Evolutionary conservation across 92 coral and sea anemone genomes (phyloP).

Genomic region (Actinostola sp.): DNA sequence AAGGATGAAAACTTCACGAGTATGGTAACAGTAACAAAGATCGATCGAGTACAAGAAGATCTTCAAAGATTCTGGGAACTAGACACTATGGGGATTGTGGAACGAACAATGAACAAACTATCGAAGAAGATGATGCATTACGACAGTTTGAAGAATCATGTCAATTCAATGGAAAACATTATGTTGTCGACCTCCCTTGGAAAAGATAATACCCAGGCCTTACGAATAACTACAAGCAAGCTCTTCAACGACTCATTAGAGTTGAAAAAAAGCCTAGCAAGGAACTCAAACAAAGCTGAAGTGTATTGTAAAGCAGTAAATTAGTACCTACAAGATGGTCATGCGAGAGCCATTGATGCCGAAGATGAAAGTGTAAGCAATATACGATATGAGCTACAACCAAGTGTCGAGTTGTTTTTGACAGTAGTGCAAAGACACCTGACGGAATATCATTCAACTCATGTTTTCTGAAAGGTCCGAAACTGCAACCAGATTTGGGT

Average conservation of each 20-base stretch:
- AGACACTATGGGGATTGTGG: too few species aligned
- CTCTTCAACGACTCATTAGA: conserved; percentile 28
- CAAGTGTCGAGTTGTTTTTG: conserved; percentile 45
- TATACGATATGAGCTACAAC: conserved; percentile 40
- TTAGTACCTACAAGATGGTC: conserved; percentile 15
- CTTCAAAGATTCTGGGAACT: too few species aligned
- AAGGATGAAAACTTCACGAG: neutral
- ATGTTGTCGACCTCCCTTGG: conserved; percentile 44
- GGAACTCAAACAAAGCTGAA: conserved; percentile 30
- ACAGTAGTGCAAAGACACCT: conserved; percentile 21
- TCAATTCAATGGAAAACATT: conserved; percentile 32
- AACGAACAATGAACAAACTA: too few species aligned
- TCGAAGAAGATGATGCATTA: conserved; percentile 21
- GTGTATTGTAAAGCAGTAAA: conserved; percentile 32
- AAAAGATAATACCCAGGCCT: conserved; percentile 12
- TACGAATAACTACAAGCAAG: conserved; percentile 13
- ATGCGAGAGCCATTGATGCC: conserved; percentile 1
- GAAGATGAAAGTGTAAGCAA: conserved; percentile 1
- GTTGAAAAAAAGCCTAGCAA: conserved; percentile 45
- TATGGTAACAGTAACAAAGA: conserved; percentile 9
- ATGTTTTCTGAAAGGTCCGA: conserved; percentile 43
- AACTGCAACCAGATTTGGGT: conserved; percentile 31
- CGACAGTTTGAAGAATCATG: conserved; percentile 15
- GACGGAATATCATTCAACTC: conserved; percentile 28
- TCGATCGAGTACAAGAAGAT: too few species aligned